Conservation (phyloP, 2,888 invertebrate genomes). For the Tipula unca region DNA sequence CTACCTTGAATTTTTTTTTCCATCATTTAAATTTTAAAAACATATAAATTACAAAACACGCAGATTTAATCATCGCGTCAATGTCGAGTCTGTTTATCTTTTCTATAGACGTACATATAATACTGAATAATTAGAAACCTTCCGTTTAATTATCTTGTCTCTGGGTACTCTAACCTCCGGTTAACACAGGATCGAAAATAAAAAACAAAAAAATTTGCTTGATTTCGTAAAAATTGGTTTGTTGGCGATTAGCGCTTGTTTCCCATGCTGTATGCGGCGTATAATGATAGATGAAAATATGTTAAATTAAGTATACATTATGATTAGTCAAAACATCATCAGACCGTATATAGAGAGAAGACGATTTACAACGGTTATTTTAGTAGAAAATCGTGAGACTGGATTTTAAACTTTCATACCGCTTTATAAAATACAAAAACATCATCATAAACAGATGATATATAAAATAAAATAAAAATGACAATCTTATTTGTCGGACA, state of each 20-base stretch:
- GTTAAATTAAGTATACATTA: neutral
- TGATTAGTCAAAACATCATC: neutral
- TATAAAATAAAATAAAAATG: neutral
- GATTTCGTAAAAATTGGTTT: too few relatives aligned
- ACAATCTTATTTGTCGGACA: neutral
- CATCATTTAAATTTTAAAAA: neutral
- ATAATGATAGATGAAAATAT: neutral
- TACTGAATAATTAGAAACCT: too few relatives aligned
- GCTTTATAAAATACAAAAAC: neutral
- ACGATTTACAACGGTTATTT: neutral
- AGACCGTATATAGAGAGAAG: neutral
- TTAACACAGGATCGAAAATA: too few relatives aligned
- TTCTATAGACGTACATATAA: too few relatives aligned
- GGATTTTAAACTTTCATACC: neutral
- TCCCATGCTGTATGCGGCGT: neutral
- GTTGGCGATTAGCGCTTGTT: neutral
- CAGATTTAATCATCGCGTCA: neutral
- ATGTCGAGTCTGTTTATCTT: neutral
- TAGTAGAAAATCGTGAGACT: neutral
- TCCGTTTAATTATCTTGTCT: too few relatives aligned
- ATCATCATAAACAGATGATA: neutral
- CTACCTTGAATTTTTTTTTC: neutral
- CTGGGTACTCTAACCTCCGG: too few relatives aligned
- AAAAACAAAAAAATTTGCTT: too few relatives aligned
- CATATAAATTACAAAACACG: neutral